These are phyloP conservation scores for cat (Felis catus) DNA, from an alignment of 2,113 vertebrate species.

Conservation along the genomic window F.catus_Fca126_mat1.0 CM031411.1:113653001-113653500, in stretches of 20 bases:
- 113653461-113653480: background rate
- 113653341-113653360: constrained; percentile 74
- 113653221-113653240: background rate
- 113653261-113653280: constrained; percentile 45
- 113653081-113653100: background rate
- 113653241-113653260: constrained; percentile 30
- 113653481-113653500: background rate
- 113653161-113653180: background rate
- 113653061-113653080: background rate
- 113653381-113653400: constrained; percentile 70
- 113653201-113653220: background rate
- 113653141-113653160: constrained; percentile 10
- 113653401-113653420: constrained; percentile 62
- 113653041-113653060: background rate
- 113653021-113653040: background rate
- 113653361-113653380: constrained; percentile 79
- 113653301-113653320: constrained; percentile 55
- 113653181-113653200: background rate
- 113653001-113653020: constrained; percentile 29
- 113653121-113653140: constrained; percentile 17
- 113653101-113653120: constrained; percentile 34
- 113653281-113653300: constrained; percentile 61
- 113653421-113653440: constrained; percentile 16
- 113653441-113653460: constrained; percentile 50
- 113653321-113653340: constrained; percentile 65